Conservation (phyloP, 2,888 invertebrate genomes). For the Cylloceria caligata region DNA sequence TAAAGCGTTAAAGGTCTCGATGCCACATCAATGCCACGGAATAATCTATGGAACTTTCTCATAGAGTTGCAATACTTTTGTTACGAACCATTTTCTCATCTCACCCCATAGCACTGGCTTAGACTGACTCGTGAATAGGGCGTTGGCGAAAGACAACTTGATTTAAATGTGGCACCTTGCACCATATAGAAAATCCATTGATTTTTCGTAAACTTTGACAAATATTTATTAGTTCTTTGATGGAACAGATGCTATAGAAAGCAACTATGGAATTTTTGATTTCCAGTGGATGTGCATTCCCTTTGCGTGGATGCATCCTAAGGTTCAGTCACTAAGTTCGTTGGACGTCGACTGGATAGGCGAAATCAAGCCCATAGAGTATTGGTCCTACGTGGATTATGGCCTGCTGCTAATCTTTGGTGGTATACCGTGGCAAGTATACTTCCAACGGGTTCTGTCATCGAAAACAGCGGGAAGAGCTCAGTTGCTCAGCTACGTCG, state of each 20-base stretch:
- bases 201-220: neutral
- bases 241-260: neutral
- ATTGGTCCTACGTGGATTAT: slow-evolving; percentile 94
- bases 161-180: too few relatives aligned
- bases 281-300: slow-evolving; percentile 97
- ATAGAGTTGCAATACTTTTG: neutral
- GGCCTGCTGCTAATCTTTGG: slow-evolving; percentile 96
- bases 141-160: too few relatives aligned
- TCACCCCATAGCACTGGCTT: neutral
- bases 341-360: slow-evolving; percentile 97
- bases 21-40: neutral
- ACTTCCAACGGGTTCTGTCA: slow-evolving; percentile 98
- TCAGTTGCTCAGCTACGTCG: slow-evolving; percentile 97
- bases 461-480: slow-evolving; percentile 97
- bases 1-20: neutral
- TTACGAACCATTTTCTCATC: neutral
- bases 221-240: neutral
- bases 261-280: neutral
- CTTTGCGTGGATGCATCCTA: slow-evolving; percentile 95
- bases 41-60: neutral
- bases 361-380: slow-evolving; percentile 89
- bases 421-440: slow-evolving; percentile 99
- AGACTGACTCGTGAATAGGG: too few relatives aligned
- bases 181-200: neutral
- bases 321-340: slow-evolving; percentile 92